A percentile compares a stretch with the other conserved stretches of the same genome.
phyloP scores from a whole-genome alignment of 2,888 invertebrate genomes.

The Parnassius apollo region DNA sequence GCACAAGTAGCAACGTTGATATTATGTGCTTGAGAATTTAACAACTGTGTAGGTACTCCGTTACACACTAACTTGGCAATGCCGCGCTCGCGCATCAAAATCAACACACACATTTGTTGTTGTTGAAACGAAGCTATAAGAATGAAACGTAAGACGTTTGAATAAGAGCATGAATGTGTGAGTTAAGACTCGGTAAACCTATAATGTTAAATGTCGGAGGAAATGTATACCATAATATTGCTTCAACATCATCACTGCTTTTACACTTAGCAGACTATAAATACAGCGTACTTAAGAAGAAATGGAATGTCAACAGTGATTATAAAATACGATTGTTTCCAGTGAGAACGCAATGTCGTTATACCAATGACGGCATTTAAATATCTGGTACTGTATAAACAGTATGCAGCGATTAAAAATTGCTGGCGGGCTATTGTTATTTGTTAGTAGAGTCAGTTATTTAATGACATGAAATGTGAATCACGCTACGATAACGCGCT shows the following conservation, averaged over 20 bases:
- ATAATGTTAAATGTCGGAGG: background rate
- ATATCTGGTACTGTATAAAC: conserved; percentile 8
- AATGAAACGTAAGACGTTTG: background rate
- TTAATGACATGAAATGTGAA: conserved; percentile 15
- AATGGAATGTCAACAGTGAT: background rate
- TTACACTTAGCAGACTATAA: no score
- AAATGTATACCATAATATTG: background rate
- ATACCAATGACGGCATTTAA: background rate
- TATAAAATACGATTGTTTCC: background rate
- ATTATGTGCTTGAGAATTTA: background rate
- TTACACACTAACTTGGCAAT: conserved; percentile 4
- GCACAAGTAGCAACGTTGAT: background rate
- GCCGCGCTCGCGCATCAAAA: conserved; percentile 12
- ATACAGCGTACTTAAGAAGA: background rate
- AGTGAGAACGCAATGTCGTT: background rate
- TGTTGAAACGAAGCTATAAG: conserved; percentile 10
- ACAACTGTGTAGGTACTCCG: background rate
- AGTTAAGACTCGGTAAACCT: conserved; percentile 7
- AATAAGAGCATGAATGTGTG: conserved; percentile 1
- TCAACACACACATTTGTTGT: conserved; percentile 5
- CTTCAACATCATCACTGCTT: background rate
- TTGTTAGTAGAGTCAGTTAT: conserved; percentile 1
- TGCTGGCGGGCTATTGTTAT: background rate
- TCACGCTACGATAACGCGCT: conserved; percentile 10
- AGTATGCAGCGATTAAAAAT: conserved; percentile 1